phyloP scores from a whole-genome alignment of 1,140 invertebrate species.

The Drosophila carrolli region DNA sequence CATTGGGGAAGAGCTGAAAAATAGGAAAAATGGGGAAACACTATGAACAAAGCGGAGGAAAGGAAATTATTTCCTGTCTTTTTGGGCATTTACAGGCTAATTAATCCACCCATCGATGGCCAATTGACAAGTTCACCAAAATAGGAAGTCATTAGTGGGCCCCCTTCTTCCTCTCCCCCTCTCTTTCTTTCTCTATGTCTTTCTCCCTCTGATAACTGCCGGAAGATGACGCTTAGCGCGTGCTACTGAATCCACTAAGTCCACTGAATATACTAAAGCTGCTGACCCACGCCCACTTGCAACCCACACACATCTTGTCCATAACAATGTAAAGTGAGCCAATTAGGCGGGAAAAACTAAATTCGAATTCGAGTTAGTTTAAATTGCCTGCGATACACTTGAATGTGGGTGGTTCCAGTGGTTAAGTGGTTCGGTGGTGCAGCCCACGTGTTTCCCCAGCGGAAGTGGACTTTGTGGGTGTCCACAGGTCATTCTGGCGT shows the following conservation, averaged over 20 bases:
- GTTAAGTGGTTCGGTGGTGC: constrained; percentile 1
- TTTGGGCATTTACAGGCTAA: constrained; percentile 47
- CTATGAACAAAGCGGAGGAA: background rate
- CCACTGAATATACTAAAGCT: background rate
- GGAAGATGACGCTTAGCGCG: constrained; percentile 20
- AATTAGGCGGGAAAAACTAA: constrained; percentile 19
- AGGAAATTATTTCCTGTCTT: constrained; percentile 31
- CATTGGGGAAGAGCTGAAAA: background rate
- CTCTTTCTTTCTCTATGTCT: constrained; percentile 1
- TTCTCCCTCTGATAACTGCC: background rate
- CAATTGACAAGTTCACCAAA: constrained; percentile 49
- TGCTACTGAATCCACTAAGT: constrained; percentile 19
- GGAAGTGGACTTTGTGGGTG: constrained; percentile 44
- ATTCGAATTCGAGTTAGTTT: constrained; percentile 2
- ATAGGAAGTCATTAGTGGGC: constrained; percentile 42
- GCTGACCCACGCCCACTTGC: constrained; percentile 1
- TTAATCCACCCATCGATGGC: constrained; percentile 39
- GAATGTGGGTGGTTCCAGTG: constrained; percentile 23
- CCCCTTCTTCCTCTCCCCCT: constrained; percentile 6
- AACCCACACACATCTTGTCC: constrained; percentile 15
- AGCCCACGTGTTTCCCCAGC: constrained; percentile 30
- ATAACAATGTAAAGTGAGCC: constrained; percentile 8
- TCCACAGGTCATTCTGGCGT: constrained; percentile 7
- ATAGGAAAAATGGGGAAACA: background rate
- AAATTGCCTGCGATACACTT: background rate